Conservation (phyloP, 1,140 invertebrate genomes). For the Ctenoplectra terminalis region DNA sequence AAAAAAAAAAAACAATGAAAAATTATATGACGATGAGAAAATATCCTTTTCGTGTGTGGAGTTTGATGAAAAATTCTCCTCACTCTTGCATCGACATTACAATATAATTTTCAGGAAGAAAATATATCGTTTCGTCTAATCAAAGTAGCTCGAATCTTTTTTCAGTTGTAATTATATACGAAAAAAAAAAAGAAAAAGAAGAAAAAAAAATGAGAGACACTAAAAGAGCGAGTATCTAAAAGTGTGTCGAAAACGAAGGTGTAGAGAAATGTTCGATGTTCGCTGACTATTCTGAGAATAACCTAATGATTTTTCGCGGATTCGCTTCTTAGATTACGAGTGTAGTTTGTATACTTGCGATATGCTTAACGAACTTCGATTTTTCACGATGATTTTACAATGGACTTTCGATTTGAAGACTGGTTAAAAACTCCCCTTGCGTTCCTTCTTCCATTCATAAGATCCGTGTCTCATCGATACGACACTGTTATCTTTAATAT, state of each 20-base stretch:
- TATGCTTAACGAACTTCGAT: slow-evolving; percentile 27
- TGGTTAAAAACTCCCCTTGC: slow-evolving; percentile 37
- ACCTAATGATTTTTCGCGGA: background rate
- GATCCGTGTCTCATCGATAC: slow-evolving; percentile 12
- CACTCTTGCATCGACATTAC: slow-evolving; percentile 36
- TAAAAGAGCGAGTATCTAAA: background rate
- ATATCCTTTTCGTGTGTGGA: background rate
- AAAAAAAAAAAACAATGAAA: background rate
- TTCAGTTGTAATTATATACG: background rate
- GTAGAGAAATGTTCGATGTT: background rate
- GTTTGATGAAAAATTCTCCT: slow-evolving; percentile 32
- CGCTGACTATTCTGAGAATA: background rate
- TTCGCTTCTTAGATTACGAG: background rate
- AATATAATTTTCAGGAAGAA: background rate
- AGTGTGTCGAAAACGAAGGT: background rate
- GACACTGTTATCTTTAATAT: background rate
- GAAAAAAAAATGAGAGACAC: background rate
- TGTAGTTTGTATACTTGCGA: slow-evolving; percentile 4
- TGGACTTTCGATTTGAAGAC: slow-evolving; percentile 58
- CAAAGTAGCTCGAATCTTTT: background rate
- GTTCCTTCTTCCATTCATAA: slow-evolving; percentile 54
- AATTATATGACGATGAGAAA: background rate
- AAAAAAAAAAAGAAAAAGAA: background rate
- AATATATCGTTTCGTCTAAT: slow-evolving; percentile 8
- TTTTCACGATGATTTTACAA: slow-evolving; percentile 28